Evolutionary conservation across 2,797 vertebrate genomes (phyloP), one percentile per base, ranked within the genome.

Genomic region (Phylloscopus collybita): DNA sequence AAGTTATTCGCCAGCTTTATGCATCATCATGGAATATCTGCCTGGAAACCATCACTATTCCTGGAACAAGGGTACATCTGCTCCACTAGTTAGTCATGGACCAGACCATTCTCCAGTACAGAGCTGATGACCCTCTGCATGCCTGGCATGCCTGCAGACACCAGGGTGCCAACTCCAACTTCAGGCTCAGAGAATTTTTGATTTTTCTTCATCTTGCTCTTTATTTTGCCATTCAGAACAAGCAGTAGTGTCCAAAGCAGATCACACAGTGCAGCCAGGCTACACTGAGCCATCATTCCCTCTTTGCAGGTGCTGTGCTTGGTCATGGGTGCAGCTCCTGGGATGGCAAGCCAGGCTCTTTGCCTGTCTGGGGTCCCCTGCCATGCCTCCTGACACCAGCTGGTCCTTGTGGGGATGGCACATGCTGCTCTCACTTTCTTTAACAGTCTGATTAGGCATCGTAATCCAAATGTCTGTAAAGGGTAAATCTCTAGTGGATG

Each of bases 351-450:
- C n/a, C 3, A 7, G 49, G 40, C 13, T 64, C 2, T 80, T 32
- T 1, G 3, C 36, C 66, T 69, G 38, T n/a, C 11, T 10, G 21
- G 29, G 15, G 6, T 69, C 19, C 19, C 22, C 19, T 80, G 26
- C 17, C 0, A 0, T 66, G 50, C 13, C 30, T 30, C 29, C 56
- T 2, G 2, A 17, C 29, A 38, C 8, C 2, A 1, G 3, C 25
- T 22, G 20, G 11, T 16, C 50, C 42, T 66, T 91, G 51, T 8
- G 13, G 54, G 69, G 57, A n/a, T 1, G 8, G 29, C 61, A 9
- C 0, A 1, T 50, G 29, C 19, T n/a, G 25, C 25, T 73, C 20
- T 50, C 29, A 13, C 21, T 65, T 36, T 45, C 30, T 78, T 51
- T 36, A 26, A n/a, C 7, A 17, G 13, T 30, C 23, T 17, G 2